Conservation (phyloP, 2,888 invertebrate species). For the Drosophila quinaria region DNA sequence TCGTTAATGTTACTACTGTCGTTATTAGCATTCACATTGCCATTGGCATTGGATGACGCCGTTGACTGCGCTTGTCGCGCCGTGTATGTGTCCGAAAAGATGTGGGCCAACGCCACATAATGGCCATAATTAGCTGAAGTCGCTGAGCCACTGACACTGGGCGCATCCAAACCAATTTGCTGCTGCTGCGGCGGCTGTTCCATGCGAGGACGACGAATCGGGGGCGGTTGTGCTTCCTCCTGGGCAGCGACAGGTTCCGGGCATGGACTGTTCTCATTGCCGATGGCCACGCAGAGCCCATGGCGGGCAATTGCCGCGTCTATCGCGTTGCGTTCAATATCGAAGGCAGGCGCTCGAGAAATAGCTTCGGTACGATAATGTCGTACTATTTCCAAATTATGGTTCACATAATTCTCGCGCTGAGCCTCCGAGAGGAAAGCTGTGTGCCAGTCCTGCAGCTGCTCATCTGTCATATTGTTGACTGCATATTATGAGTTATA, state of each 20-base stretch:
- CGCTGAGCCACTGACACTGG: conserved; percentile 1
- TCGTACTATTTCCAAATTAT: conserved; percentile 59
- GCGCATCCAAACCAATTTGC: neutral
- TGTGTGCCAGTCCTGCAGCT: conserved; percentile 50
- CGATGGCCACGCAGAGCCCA: conserved; percentile 34
- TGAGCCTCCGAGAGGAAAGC: conserved; percentile 47
- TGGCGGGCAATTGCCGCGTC: conserved; percentile 59
- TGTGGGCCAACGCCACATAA: conserved; percentile 45
- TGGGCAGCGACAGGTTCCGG: neutral
- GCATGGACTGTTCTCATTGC: conserved; percentile 9
- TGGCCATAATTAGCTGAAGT: conserved; percentile 25
- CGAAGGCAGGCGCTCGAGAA: conserved; percentile 38
- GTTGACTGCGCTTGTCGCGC: neutral
- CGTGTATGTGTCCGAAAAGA: conserved; percentile 36
- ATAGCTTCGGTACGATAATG: conserved; percentile 58
- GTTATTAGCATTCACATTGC: neutral
- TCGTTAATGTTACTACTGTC: conserved; percentile 22
- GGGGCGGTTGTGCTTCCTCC: conserved; percentile 52
- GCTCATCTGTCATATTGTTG: conserved; percentile 57
- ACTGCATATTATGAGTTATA: conserved; percentile 30
- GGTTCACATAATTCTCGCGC: conserved; percentile 59
- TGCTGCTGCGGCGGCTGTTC: conserved; percentile 22
- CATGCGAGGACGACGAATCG: conserved; percentile 51
- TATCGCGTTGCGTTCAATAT: conserved; percentile 58
- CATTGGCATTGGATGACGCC: conserved; percentile 5